These are phyloP conservation scores for Amphipoea lucens DNA, from an alignment of 2,888 invertebrate genomes.

Conservation along the genomic window DNA sequence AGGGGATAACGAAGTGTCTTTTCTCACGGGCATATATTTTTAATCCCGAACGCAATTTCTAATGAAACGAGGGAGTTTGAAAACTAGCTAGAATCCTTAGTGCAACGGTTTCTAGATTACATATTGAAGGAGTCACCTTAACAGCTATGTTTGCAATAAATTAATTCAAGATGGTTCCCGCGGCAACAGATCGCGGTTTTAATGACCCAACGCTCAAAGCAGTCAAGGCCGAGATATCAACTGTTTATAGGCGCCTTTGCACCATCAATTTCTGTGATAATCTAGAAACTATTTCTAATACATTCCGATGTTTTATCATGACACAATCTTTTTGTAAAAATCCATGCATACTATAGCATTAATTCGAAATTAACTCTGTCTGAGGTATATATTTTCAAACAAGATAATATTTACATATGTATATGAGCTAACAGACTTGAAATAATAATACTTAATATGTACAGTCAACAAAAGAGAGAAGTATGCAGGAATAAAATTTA, in stretches of 20 bases:
- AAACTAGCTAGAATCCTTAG: not conserved
- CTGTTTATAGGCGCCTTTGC: constrained; percentile 10
- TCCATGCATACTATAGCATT: no score
- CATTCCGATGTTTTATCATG: not conserved
- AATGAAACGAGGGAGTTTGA: not conserved
- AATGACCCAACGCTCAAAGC: constrained; percentile 25
- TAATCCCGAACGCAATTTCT: not conserved
- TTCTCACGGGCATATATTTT: not conserved
- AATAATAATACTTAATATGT: no score
- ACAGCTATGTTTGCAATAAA: constrained; percentile 32
- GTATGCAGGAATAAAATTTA: no score
- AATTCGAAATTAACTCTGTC: not conserved
- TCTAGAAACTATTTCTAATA: constrained; percentile 30
- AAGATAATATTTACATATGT: no score
- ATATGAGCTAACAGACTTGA: no score
- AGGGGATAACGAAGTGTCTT: not conserved
- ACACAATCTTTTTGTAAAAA: not conserved
- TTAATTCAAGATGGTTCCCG: constrained; percentile 40
- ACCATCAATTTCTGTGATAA: constrained; percentile 27
- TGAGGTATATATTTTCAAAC: not conserved
- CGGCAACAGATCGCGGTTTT: constrained; percentile 34
- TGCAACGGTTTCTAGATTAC: not conserved
- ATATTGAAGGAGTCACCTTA: not conserved
- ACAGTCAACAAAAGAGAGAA: no score
- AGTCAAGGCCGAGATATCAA: constrained; percentile 36